Evolutionary conservation across 2,888 invertebrate species (phyloP), one percentile per base, ranked within the genome.

Genomic region (Scaptomyza cyrtandrae): DNA sequence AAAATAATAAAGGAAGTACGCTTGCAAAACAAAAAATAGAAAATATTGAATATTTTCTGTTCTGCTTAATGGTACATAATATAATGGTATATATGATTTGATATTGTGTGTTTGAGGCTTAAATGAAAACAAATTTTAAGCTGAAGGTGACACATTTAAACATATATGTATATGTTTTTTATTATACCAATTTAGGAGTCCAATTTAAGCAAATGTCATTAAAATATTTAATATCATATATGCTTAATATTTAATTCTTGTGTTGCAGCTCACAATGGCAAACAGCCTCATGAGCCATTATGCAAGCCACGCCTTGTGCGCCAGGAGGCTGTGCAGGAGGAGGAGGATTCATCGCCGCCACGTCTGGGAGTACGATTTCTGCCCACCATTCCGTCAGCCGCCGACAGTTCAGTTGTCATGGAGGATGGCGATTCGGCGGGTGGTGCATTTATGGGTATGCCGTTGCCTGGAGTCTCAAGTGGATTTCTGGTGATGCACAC

Each of bases 281-380:
- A 91, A 58, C 72, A 86, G 14, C 78, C 77, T 49, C 76, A 80
- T 48, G 88, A 86, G 31, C 29, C 70, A 24, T 90, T 93, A 56
- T 82, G 71, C 6, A 96, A 96, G 91, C 97, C 96, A 7, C 94
- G 96, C 24, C 93, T 97, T 54, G 96, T 96, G 43, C 94, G 97
- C 7, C 97, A 97, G 91, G 94, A 95, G 80, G 97, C 97, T 13
- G 94, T 97, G 66, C 95, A 95, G 87, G 96, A 95, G 86, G 96
- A 96, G 72, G 96, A 96, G 49, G 91, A 91, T 52, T 90, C 90
- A 6, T 91, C 92, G 54, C 91, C 92, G 52, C 92, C 92, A 11
- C 90, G 92, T 24, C 88, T 94, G 19, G 93, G 94, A 35, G 94
- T 93, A 65, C 93, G 95, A 41, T 94, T 95, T 80, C 92, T 96